Base-by-base conservation (phyloP, 2,113 vertebrate genomes). In the Deroptyus accipitrinus region DNA sequence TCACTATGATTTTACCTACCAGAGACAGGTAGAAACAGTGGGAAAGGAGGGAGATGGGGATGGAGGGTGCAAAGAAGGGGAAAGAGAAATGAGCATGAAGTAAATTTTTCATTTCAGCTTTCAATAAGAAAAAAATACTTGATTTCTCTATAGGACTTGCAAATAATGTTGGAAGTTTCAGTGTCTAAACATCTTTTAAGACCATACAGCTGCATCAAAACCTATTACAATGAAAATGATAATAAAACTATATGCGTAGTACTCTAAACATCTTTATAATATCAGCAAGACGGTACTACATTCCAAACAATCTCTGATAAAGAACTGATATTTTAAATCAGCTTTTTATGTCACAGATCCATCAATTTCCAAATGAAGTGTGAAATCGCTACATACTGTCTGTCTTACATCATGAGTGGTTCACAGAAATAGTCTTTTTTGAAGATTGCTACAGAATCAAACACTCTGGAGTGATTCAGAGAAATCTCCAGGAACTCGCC, bases 11-110 rank as follows among this genome's bases (percentile, higher is more conserved):
- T 81, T 83, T 61, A 75, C 24, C 6, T 30, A 49, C 18, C 10
- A 76, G 33, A 44, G 30, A 27, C 9, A 64, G 11, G 17, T 51
- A 61, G 20, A 57, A 62, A 57, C 33, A 66, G 35, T 7, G 7
- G 17, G 12, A 5, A 2, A 10, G 10, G 31, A 4, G 4, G 5
- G 5, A 15, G 9, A 24, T 7, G 33, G 7, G 6, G 6, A 25
- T 57, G 9, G 1, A 17, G 4, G 3, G 2, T 46, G 41, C 51
- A 69, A 19, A 64, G 37, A 83, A 42, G 10, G 2, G 6, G 4
- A 54, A 82, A 49, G 8, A 72, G 4, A 76, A 63, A 46, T 49
- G 4, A 2, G 3, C 6, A n/a, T 25, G 64, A 66, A 41, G 54
- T 15, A 68, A 44, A 35, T 5, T 37, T 79, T 67, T 25, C 1